Evolutionary conservation across 1,140 invertebrate species (phyloP).

Genomic region (Drosophila aff.): DNA sequence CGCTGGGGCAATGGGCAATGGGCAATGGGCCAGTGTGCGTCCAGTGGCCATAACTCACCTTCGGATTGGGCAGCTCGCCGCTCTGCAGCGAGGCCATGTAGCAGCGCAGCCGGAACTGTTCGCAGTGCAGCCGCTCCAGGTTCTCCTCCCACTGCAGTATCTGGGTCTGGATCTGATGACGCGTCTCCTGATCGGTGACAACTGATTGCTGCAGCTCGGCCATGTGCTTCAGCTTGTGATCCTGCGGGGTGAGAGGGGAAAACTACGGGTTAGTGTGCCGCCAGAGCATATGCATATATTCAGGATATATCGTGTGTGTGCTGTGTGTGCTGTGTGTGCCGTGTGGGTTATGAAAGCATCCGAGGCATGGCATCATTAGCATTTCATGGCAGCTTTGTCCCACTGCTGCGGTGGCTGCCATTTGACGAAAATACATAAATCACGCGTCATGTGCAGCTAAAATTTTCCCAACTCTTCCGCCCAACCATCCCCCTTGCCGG

Average conservation of each 20-base stretch:
- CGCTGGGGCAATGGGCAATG: slow-evolving; percentile 4
- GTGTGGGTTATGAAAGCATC: slow-evolving; percentile 74
- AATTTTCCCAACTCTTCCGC: slow-evolving; percentile 35
- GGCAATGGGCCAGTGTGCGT: background rate
- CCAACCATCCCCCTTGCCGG: no score
- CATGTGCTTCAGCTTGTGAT: slow-evolving; percentile 98
- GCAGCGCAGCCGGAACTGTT: slow-evolving; percentile 97
- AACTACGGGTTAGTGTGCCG: slow-evolving; percentile 48
- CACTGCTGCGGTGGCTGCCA: slow-evolving; percentile 71
- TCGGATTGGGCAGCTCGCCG: slow-evolving; percentile 98
- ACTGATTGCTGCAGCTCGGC: slow-evolving; percentile 98
- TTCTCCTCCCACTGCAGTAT: slow-evolving; percentile 98
- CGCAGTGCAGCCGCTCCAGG: slow-evolving; percentile 97
- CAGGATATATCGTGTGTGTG: slow-evolving; percentile 7
- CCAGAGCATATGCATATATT: slow-evolving; percentile 30
- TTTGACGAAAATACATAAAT: slow-evolving; percentile 84
- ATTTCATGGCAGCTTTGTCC: slow-evolving; percentile 73
- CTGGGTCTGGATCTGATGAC: slow-evolving; percentile 96
- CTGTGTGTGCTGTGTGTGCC: slow-evolving; percentile 23
- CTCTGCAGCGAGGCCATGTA: slow-evolving; percentile 98
- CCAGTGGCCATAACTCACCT: slow-evolving; percentile 88
- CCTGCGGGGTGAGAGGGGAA: slow-evolving; percentile 87
- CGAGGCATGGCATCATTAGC: slow-evolving; percentile 74
- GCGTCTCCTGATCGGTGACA: slow-evolving; percentile 95
- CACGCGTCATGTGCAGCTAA: slow-evolving; percentile 81